Base-by-base conservation (phyloP, 2,113 vertebrate genomes). In the Tangachromis dhanisi region DNA sequence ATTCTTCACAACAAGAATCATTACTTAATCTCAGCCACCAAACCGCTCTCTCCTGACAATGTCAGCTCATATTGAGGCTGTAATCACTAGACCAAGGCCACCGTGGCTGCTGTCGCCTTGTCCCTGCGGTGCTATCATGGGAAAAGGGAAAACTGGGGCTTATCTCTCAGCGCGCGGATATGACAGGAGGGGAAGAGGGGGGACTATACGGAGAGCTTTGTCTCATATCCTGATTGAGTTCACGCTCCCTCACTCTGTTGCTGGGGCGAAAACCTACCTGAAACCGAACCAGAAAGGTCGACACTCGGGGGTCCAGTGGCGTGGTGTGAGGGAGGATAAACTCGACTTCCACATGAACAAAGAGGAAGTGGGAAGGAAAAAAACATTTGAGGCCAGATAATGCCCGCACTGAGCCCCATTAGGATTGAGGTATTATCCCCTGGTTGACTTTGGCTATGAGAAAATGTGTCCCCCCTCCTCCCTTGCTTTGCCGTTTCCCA, bases 371-470 rank as follows among this genome's bases (percentile, higher is more conserved):
- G 54, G 93, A 89, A 88, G 11, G 57, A 38, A 38, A 55, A 83
- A 63, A 89, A 88, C 89, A 93, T 94, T 91, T 91, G 92, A 91
- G 94, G 87, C 91, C 92, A 87, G 93, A 95, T 96, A 96, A 96
- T 93, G 95, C 95, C 90, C 24, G 51, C 31, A 88, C 90, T 96
- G 96, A 96, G 95, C 95, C 95, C 95, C 93, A 96, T 95, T 96
- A 95, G 94, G 92, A 94, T 90, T 12, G 93, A 95, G 94, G 94
- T 94, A 95, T 96, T 96, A 96, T 96, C 95, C 92, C 93, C 92
- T 85, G 83, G 94, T 96, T 96, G 95, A 95, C 94, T 93, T 95
- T 96, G 95, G 93, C 94, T 57, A 95, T 96, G 95, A 96, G 95
- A 96, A 96, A 94, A 94, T 92, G 91, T 76, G 17, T 12, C 83